Conservation (phyloP, 2,113 vertebrate species). For the Seriola aureovittata region DNA sequence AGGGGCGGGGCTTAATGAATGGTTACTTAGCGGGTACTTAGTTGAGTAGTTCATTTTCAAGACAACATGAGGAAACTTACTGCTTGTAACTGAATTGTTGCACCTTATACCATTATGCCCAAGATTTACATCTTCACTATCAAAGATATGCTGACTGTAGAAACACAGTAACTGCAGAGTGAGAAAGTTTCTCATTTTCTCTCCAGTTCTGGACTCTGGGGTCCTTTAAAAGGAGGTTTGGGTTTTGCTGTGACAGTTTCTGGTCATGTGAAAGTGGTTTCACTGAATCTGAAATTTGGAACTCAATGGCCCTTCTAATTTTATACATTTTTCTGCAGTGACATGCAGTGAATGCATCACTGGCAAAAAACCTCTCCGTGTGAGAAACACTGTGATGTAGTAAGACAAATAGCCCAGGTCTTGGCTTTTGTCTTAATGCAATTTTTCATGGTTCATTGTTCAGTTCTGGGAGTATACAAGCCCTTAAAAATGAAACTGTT, state of each 20-base stretch:
- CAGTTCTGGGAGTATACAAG: conserved; percentile 2
- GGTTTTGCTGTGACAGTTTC: conserved; percentile 41
- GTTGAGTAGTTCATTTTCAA: no score
- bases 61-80: no score
- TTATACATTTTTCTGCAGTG: conserved; percentile 29
- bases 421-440: conserved; percentile 14
- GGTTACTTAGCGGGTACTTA: no score
- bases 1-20: no score
- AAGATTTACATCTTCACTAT: background rate
- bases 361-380: conserved; percentile 8
- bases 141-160: background rate
- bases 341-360: conserved; percentile 34
- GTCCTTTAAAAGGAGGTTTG: conserved; percentile 41
- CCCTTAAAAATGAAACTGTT: background rate
- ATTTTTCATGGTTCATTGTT: conserved; percentile 17
- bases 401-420: background rate
- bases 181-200: conserved; percentile 20
- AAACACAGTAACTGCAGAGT: background rate
- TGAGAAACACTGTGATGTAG: conserved; percentile 18
- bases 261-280: conserved; percentile 60
- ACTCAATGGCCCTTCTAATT: conserved; percentile 40
- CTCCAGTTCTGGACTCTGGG: conserved; percentile 13
- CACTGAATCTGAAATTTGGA: conserved; percentile 50
- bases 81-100: no score
- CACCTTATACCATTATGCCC: background rate